A percentile compares a stretch with the other conserved stretches of the same genome.
phyloP scores from a whole-genome alignment of 1,140 invertebrate species.

The Thalassaphorura encarpata region DNA sequence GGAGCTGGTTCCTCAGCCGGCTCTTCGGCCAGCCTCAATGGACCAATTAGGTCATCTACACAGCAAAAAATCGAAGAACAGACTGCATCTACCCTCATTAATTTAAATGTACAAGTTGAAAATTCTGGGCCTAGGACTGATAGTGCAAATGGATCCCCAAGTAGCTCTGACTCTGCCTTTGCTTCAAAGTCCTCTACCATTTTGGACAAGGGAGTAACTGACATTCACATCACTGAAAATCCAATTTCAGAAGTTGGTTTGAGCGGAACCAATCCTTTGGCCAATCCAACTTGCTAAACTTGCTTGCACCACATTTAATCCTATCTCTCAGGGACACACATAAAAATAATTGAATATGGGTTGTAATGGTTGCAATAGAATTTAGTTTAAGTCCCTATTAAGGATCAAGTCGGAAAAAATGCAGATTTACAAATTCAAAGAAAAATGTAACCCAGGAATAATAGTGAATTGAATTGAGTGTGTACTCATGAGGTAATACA shows the following conservation, averaged over 20 bases:
- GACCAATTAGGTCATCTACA: background rate
- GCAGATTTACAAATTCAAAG: background rate
- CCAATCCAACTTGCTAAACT: too few species aligned
- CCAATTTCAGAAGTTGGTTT: conserved; percentile 33
- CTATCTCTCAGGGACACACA: background rate
- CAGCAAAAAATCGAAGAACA: background rate
- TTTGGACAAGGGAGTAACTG: conserved; percentile 26
- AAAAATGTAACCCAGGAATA: background rate
- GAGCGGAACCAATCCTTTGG: too few species aligned
- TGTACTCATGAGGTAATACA: background rate
- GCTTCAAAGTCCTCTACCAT: background rate
- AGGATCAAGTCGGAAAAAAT: background rate
- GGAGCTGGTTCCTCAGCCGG: conserved; percentile 21
- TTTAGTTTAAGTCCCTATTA: background rate
- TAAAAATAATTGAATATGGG: background rate
- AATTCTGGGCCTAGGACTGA: background rate
- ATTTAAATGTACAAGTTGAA: background rate
- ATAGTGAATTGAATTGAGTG: background rate
- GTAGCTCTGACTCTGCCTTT: conserved; percentile 12
- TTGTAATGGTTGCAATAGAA: background rate
- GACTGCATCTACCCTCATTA: background rate
- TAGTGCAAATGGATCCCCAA: too few species aligned
- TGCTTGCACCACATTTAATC: too few species aligned
- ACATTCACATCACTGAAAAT: conserved; percentile 37
- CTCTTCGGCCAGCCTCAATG: conserved; percentile 18